phyloP scores from a whole-genome alignment of 2,797 vertebrate genomes.

The Cyprinodon diabolis region DNA sequence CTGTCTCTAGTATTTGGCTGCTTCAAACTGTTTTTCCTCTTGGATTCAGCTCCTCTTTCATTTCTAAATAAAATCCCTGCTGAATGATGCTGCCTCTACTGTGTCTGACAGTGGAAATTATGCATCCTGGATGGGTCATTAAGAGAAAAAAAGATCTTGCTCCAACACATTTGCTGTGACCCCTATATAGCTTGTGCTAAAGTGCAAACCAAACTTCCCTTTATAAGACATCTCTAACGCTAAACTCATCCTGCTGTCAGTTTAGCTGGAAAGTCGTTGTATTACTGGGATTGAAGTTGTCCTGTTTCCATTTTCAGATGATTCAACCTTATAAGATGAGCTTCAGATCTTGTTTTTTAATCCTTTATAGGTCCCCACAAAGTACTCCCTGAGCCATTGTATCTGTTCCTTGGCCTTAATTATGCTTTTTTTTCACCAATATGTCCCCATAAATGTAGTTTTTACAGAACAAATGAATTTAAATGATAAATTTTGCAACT shows the following conservation, averaged over 20 bases:
- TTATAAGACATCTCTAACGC: too few relatives aligned
- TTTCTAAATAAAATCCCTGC: background rate
- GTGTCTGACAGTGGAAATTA: too few relatives aligned
- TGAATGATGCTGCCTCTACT: too few relatives aligned
- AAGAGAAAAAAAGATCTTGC: background rate
- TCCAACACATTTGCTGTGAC: background rate
- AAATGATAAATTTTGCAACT: background rate
- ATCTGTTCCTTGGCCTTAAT: background rate
- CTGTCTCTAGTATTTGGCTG: background rate
- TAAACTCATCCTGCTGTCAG: too few relatives aligned
- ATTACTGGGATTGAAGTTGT: background rate
- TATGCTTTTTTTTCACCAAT: too few relatives aligned
- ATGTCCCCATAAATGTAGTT: too few relatives aligned
- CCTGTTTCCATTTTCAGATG: background rate
- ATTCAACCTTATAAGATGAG: background rate
- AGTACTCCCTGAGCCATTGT: background rate
- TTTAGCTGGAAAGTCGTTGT: too few relatives aligned
- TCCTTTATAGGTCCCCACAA: background rate
- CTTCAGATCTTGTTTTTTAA: background rate
- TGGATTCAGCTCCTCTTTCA: background rate
- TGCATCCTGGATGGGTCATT: too few relatives aligned
- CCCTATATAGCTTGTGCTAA: too few relatives aligned
- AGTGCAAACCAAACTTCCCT: too few relatives aligned
- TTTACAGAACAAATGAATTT: background rate
- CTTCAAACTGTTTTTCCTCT: background rate